Evolutionary conservation across 2,888 invertebrate genomes (phyloP).

Genomic region (Lutraria lutraria): DNA sequence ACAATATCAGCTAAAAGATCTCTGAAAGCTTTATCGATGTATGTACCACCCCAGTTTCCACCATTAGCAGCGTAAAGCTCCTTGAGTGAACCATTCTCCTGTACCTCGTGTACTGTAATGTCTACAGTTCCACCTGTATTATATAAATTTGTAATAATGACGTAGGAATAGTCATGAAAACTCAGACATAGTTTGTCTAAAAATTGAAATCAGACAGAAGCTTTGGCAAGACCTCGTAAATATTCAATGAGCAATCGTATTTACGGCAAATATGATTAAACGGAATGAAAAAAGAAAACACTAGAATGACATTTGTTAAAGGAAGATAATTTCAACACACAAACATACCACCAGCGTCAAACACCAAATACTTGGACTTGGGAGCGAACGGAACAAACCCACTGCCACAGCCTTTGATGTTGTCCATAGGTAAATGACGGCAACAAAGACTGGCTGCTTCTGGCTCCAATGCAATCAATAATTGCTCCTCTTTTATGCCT

Average conservation of each 20-base stretch:
- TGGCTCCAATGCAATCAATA: conserved; percentile 56
- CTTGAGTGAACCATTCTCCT: conserved; percentile 36
- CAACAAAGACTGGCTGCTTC: conserved; percentile 61
- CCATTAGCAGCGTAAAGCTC: conserved; percentile 61
- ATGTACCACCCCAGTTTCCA: conserved; percentile 61
- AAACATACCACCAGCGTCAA: conserved; percentile 60
- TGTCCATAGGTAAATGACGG: conserved; percentile 39
- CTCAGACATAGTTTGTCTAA: not conserved
- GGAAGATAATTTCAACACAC: not conserved
- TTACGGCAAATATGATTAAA: not conserved
- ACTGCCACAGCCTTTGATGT: conserved; percentile 26
- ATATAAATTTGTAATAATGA: not conserved
- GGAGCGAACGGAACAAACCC: conserved; percentile 47
- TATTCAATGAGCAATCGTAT: not conserved
- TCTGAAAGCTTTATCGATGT: conserved; percentile 58
- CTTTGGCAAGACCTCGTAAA: not conserved
- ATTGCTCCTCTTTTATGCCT: conserved; percentile 32
- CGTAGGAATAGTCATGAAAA: not conserved
- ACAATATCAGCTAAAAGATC: conserved; percentile 51
- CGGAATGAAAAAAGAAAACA: not conserved
- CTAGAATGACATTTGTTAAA: not conserved
- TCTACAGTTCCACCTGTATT: conserved; percentile 60
- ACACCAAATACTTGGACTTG: conserved; percentile 50
- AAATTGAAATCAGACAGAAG: not conserved
- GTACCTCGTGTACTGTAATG: conserved; percentile 62